A percentile compares a stretch with the other conserved stretches of the same genome.
phyloP scores from a whole-genome alignment of 2,113 vertebrate genomes.

The Gallinago paraguaiae region DNA sequence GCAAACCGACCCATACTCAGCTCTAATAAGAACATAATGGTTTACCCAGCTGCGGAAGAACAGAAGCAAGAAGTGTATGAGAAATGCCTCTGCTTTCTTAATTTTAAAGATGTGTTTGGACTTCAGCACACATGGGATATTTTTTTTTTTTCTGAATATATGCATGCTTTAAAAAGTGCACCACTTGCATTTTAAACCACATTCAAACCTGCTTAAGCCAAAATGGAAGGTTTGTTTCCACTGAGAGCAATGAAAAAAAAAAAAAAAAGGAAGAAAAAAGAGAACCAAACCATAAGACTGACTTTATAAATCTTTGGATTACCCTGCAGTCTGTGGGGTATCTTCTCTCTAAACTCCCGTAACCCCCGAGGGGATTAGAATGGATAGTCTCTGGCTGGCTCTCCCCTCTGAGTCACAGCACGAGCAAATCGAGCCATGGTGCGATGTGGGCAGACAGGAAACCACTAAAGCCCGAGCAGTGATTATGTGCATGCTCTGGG shows the following conservation, averaged over 20 bases:
- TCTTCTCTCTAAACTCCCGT: constrained; percentile 61
- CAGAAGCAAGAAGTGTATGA: neutral
- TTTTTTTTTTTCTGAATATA: neutral
- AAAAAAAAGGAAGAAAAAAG: neutral
- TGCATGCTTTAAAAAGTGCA: neutral
- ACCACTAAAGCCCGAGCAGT: constrained; percentile 38
- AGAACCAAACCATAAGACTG: constrained; percentile 14
- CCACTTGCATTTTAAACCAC: constrained; percentile 14
- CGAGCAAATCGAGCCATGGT: constrained; percentile 35
- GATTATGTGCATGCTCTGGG: constrained; percentile 48
- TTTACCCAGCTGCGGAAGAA: constrained; percentile 47
- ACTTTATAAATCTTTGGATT: constrained; percentile 75
- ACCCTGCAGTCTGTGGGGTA: constrained; percentile 60
- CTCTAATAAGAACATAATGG: constrained; percentile 15
- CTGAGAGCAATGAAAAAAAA: neutral
- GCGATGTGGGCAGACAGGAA: constrained; percentile 50
- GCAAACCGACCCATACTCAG: constrained; percentile 14
- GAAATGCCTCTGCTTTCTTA: neutral
- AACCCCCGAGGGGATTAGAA: constrained; percentile 64
- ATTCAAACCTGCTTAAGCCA: neutral
- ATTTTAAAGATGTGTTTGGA: constrained; percentile 7
- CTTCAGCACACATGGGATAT: neutral
- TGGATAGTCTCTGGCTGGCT: constrained; percentile 31
- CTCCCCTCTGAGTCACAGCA: constrained; percentile 49
- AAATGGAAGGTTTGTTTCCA: constrained; percentile 5